Base-by-base conservation (phyloP, 1,140 invertebrate species). In the Drosophila nigromelanica region DNA sequence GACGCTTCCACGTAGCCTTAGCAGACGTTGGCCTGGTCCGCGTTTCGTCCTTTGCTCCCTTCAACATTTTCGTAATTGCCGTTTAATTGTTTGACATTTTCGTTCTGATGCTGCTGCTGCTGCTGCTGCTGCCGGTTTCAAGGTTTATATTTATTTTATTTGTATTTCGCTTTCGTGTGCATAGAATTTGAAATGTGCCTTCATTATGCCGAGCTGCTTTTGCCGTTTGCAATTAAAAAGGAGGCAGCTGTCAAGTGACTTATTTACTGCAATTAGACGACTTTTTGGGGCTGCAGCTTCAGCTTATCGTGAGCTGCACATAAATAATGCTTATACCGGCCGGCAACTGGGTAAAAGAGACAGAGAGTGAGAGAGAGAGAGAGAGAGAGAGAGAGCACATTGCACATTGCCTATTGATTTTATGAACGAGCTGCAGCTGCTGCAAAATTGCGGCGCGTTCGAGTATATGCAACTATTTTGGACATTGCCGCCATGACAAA, bases 61-160 rank as follows among this genome's bases (percentile, higher is more conserved):
- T 62, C 64, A 77, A 66, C 64, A 75, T 72, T 85, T 66, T 69
- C 67, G 73, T 86, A 85, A 85, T 85, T 85, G 81, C 81, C 66
- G 73, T 74, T 86, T 85, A 85, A 85, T 80, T 85, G 81, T 80
- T 85, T 85, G 81, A 85, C 77, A 86, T 85, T 78, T 83, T 83
- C 47, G 43, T 63, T 76, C n/a, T n/a, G n/a, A n/a, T n/a, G 18
- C 64, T 61, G 45, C 24, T 47, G 18, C 50, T 4, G 21, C 21
- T n/a, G 18, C 64, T 61, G 45, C 24, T 47, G 18, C 50, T 4
- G 21, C 21, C 3, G 21, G 2, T 33, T 35, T 30, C 43, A 64
- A 64, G 51, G 43, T 68, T 50, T 50, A 15, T 37, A 43, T 37
- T 8, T 27, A 24, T 39, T 12, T 14, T 64, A 24, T 14, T 45